Percentiles rank a stretch among this genome's conserved stretches.
phyloP scores from a whole-genome alignment of 2,113 vertebrate genomes.

The Prionailurus viverrinus region DNA sequence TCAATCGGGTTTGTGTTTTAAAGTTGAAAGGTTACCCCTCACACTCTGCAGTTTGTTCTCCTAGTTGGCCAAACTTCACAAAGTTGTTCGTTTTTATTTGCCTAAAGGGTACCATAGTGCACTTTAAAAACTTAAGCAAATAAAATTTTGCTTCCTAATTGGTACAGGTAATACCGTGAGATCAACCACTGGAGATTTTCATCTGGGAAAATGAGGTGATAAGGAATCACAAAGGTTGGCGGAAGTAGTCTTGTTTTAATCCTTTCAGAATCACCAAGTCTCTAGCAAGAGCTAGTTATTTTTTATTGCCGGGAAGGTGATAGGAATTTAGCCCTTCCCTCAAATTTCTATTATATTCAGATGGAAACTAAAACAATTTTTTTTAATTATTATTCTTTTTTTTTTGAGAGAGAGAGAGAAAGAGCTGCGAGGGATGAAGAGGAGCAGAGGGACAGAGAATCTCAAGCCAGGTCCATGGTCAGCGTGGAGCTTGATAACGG shows the following conservation, averaged over 20 bases:
- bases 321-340: neutral
- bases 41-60: neutral
- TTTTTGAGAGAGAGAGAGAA: too few relatives aligned
- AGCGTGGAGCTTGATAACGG: too few relatives aligned
- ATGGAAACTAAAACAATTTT: neutral
- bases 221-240: neutral
- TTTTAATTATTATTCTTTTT: too few relatives aligned
- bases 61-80: neutral
- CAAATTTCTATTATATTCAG: conserved; percentile 1
- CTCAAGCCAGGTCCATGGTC: too few relatives aligned
- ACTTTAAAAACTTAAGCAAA: conserved; percentile 30
- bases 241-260: neutral
- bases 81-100: neutral
- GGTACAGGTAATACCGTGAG: neutral
- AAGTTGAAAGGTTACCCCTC: neutral
- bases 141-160: neutral
- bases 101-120: neutral
- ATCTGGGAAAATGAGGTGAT: neutral
- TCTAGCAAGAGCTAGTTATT: neutral
- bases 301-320: neutral
- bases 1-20: neutral
- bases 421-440: too few relatives aligned
- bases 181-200: neutral
- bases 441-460: too few relatives aligned
- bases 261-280: neutral